Base-by-base conservation (phyloP, 2,797 vertebrate species). In the Diplodus puntazzo region DNA sequence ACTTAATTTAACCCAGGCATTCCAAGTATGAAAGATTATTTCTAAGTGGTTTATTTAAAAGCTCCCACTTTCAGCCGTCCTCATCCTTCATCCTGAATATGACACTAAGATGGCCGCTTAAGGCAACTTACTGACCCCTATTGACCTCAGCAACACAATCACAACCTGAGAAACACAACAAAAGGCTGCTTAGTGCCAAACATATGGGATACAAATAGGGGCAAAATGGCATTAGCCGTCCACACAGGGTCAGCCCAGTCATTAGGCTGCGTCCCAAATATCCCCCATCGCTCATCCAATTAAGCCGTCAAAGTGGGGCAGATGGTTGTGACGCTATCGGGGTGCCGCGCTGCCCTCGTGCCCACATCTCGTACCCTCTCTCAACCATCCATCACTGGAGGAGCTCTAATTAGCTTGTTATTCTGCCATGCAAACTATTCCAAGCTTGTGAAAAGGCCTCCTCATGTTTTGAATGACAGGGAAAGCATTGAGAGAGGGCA, bases 371-470 rank as follows among this genome's bases (percentile, higher is more conserved):
- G 3, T 74, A 85, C 87, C 87, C 87, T 87, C 82, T 86, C 85
- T 66, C 84, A 83, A 72, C 82, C 88, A 92, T 94, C 93, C 89
- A 90, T 93, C 91, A 93, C 91, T 74, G 63, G 87, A 89, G 87
- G 84, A 87, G 89, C 92, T 88, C 92, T 95, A 95, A 96, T 96
- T 95, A 95, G 93, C 91, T 92, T 94, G 93, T 95, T 95, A 95
- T 94, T 94, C 94, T 94, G 92, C 92, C 92, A 92, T 90, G 93
- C 92, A 92, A 94, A 95, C 92, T 95, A 94, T 95, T 94, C 93
- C 88, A 74, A 78, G 93, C 92, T 86, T 88, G 84, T 94, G 91
- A 94, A 95, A 94, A 93, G 92, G 90, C 91, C 92, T 93, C 93
- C 91, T 93, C 89, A 16, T 86, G 92, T 90, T 94, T 90, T 92